Percentiles rank a stretch among this genome's conserved stretches.
Conservation (phyloP, 2,113 vertebrate species). For the Neodon shergylaensis region DNA sequence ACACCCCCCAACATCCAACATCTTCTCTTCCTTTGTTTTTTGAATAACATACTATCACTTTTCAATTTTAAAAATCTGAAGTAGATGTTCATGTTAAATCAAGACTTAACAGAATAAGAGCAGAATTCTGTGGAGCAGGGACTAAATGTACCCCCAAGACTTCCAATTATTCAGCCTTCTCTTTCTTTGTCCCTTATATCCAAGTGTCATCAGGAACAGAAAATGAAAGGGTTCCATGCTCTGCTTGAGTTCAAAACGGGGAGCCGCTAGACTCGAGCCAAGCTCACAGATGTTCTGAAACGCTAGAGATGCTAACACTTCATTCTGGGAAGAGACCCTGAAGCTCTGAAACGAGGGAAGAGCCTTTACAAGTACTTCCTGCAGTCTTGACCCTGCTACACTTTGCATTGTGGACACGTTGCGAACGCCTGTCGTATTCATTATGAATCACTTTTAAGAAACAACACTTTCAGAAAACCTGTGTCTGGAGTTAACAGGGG, state of each 20-base stretch:
- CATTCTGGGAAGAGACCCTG: neutral
- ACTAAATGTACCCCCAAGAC: neutral
- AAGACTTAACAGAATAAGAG: neutral
- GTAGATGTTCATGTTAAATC: neutral
- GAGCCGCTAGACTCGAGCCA: neutral
- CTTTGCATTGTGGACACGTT: neutral
- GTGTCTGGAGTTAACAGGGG: neutral
- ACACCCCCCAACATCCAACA: neutral
- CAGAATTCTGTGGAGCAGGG: neutral
- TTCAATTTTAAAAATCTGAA: constrained; percentile 1
- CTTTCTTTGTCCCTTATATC: neutral
- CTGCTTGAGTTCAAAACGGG: neutral
- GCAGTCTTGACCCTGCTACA: neutral
- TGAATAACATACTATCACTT: neutral
- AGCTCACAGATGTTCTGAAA: neutral
- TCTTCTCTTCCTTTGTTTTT: constrained; percentile 1
- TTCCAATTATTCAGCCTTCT: neutral
- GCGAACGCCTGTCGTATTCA: neutral
- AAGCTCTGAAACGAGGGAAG: neutral
- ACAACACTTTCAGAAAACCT: neutral
- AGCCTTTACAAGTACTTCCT: neutral
- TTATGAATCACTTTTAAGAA: neutral
- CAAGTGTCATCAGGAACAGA: neutral
- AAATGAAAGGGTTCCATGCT: neutral
- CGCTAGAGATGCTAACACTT: neutral